Percentiles rank a stretch among this genome's conserved stretches.
Conservation (phyloP, 2,888 invertebrate genomes). For the Drosophila pegasa region DNA sequence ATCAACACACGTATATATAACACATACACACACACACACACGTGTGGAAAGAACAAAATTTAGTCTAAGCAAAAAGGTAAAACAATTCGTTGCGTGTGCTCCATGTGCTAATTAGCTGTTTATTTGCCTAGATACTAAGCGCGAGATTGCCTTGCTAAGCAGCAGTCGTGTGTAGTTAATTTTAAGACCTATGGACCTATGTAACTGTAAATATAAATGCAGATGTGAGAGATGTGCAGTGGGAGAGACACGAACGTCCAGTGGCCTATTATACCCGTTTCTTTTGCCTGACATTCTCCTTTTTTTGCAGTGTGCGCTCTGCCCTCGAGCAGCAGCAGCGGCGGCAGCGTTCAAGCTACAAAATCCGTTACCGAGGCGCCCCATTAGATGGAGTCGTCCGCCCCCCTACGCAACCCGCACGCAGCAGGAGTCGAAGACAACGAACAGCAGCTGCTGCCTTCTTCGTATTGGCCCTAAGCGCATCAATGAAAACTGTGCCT, state of each 20-base stretch:
- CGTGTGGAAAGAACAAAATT: conserved; percentile 29
- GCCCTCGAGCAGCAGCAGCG: conserved; percentile 79
- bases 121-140: conserved; percentile 34
- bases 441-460: conserved; percentile 39
- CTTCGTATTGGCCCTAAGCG: conserved; percentile 45
- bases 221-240: neutral
- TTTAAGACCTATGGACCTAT: conserved; percentile 1
- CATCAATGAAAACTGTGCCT: conserved; percentile 41
- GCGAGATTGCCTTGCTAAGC: conserved; percentile 1
- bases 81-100: conserved; percentile 34
- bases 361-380: conserved; percentile 39
- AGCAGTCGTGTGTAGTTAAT: conserved; percentile 10
- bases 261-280: conserved; percentile 25
- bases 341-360: conserved; percentile 52
- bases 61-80: conserved; percentile 54
- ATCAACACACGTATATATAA: conserved; percentile 17
- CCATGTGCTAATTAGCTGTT: conserved; percentile 42
- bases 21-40: conserved; percentile 11
- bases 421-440: conserved; percentile 10
- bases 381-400: conserved; percentile 19
- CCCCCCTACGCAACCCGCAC: neutral
- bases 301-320: conserved; percentile 78
- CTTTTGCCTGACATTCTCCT: conserved; percentile 11
- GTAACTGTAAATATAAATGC: conserved; percentile 1
- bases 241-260: too few relatives aligned